Conservation (phyloP, 2,888 invertebrate genomes). For the Sceliomorpha sp. region DNA sequence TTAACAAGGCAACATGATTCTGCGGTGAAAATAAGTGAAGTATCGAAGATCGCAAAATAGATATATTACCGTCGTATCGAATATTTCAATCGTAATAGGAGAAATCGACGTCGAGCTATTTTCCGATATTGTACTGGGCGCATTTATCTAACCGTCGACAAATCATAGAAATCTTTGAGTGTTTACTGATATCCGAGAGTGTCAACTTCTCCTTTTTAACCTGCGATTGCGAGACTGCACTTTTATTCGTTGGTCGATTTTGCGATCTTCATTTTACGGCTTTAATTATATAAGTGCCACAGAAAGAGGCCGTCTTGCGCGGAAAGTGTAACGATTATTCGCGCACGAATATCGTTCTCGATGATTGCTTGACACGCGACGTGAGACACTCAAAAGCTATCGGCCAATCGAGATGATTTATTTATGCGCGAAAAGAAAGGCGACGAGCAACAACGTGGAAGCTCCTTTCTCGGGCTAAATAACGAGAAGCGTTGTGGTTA, state of each 20-base stretch:
- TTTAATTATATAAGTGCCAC: slow-evolving; percentile 48
- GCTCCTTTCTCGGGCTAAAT: slow-evolving; percentile 25
- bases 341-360: slow-evolving; percentile 35
- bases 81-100: too few species aligned
- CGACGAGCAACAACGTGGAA: slow-evolving; percentile 18
- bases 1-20: too few species aligned
- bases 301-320: slow-evolving; percentile 22
- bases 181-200: too few species aligned
- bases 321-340: slow-evolving; percentile 51
- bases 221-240: slow-evolving; percentile 26
- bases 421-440: slow-evolving; percentile 9
- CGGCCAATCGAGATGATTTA: slow-evolving; percentile 50
- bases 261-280: slow-evolving; percentile 37
- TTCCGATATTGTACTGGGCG: too few species aligned
- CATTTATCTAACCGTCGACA: too few species aligned
- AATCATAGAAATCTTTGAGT: too few species aligned
- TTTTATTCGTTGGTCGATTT: slow-evolving; percentile 27
- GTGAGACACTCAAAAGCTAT: slow-evolving; percentile 47
- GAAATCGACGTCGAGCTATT: too few species aligned
- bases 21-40: too few species aligned
- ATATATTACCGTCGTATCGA: too few species aligned
- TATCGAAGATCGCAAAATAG: too few species aligned
- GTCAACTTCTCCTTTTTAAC: slow-evolving; percentile 7
- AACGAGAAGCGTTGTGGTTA: slow-evolving; percentile 38
- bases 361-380: slow-evolving; percentile 44